Evolutionary conservation across 2,888 invertebrate species (phyloP), one percentile per base, ranked within the genome.

Genomic region (Trichopria drosophilae): DNA sequence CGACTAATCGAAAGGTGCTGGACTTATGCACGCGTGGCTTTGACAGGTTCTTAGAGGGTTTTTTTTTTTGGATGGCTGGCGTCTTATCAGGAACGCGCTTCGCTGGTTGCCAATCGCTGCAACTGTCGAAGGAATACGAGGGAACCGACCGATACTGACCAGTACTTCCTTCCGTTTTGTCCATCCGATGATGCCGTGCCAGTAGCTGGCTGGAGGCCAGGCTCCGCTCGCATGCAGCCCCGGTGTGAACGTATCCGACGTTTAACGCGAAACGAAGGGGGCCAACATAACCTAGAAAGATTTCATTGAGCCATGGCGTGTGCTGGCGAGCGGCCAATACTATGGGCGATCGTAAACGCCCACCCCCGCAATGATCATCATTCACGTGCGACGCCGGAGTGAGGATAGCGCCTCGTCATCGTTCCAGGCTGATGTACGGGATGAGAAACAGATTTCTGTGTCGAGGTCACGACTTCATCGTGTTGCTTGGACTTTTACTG

Each of bases 291-390:
- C 70, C 70, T 55, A 71, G 68, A 73, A 73, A 73, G 71, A 73
- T 72, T 72, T 71, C 73, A 74, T 74, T 74, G 71, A 73, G 70
- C 60, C 61, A 59, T 64, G 62, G 67, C 67, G 63, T 67, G 63
- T 62, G 62, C 66, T 74, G 73, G 74, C 72, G 29, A 52, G 20
- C 20, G 53, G 70, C 73, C 74, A 74, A 66, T 68, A 72, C 66
- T 72, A 69, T 65, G 65, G 29, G 44, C 51, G 61, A 61, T 58
- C 57, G 50, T 61, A n/a, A n/a, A 61, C 62, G 62, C 62, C 58
- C 61, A 62, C 60, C 59, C 62, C 58, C 56, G 43, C 58, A 53
- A 61, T 59, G 59, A 60, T 63, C 60, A 61, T 53, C 60, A 49
- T 55, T 57, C 58, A 52, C 48, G 46, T 58, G 55, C 45, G 42